Evolutionary conservation across 35 echinoderm and acorn worm species (phyloP), one percentile per base, ranked within the genome.

Genomic region (Stichopus chloronotus): DNA sequence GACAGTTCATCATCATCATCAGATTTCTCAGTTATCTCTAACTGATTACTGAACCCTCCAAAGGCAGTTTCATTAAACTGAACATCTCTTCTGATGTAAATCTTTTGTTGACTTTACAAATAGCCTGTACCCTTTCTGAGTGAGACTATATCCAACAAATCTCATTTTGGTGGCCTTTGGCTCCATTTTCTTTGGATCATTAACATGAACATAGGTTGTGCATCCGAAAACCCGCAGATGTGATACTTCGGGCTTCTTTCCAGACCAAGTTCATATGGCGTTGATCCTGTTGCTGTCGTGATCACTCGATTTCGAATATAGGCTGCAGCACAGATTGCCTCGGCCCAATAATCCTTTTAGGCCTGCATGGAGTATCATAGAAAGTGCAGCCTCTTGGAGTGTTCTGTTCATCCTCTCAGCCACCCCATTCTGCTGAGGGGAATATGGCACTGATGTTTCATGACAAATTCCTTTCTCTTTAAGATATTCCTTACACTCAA

Each of bases 121-220:
- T 71, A 71, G n/a, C 65, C 65, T 71, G 65, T 4, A 71, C 65
- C 65, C 65, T 71, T 71, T 71, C 65, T 71, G 65, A 71, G 65
- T 71, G 65, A 71, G 65, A 71, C 65, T 71, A n/a, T 71, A 71
- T 71, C 65, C 4, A 71, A 71, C 65, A n/a, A 71, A 71, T 71
- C 65, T 71, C 1, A 71, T 71, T 71, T 71, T 71, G 65, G 4
- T n/a, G n/a, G 65, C 4, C 65, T 71, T 71, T 71, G 65, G 65
- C 65, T 71, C 4, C 65, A 71, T 71, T 71, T 71, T 71, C 65
- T 71, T 2, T 71, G 65, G 65, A 71, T 71, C 65, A 71, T 71
- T 71, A n/a, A 71, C 65, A 71, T 71, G 65, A 71, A 4, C 65
- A 71, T 71, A 71, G 65, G 65, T 4, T 13, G 1, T 71, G n/a